Evolutionary conservation across 2,888 invertebrate genomes (phyloP).

Genomic region (Dendrolimus pini): DNA sequence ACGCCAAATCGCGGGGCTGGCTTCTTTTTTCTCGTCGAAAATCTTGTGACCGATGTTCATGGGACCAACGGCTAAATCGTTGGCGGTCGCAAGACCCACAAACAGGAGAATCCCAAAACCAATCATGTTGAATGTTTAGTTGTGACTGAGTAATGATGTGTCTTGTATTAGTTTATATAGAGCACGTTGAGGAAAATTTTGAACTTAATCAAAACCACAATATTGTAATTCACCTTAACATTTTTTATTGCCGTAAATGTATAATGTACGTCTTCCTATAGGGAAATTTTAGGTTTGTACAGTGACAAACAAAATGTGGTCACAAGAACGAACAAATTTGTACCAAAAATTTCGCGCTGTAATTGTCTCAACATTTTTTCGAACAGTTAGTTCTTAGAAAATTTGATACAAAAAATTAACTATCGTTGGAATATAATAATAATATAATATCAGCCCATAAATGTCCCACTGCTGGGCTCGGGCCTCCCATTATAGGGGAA

Average conservation of each 20-base stretch:
- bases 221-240: conserved; percentile 30
- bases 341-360: no score
- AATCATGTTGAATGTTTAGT: conserved; percentile 28
- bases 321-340: no score
- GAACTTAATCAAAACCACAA: conserved; percentile 28
- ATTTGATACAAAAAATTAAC: no score
- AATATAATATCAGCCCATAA: no score
- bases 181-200: conserved; percentile 50
- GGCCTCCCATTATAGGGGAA: no score
- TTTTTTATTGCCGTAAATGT: conserved; percentile 42
- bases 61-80: conserved; percentile 40
- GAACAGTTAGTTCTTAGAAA: no score
- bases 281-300: conserved; percentile 44
- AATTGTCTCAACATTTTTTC: no score
- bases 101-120: conserved; percentile 26
- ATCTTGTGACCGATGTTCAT: conserved; percentile 36
- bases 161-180: conserved; percentile 41
- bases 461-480: no score
- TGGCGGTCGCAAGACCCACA: conserved; percentile 28
- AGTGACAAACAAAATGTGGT: conserved; percentile 21
- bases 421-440: no score
- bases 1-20: conserved; percentile 53
- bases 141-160: conserved; percentile 28
- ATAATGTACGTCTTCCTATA: conserved; percentile 42
- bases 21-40: conserved; percentile 44